Percentiles rank a stretch among this genome's conserved stretches.
Evolutionary conservation across 1,140 invertebrate genomes (phyloP).

Genomic region (Halictus rubicundus): DNA sequence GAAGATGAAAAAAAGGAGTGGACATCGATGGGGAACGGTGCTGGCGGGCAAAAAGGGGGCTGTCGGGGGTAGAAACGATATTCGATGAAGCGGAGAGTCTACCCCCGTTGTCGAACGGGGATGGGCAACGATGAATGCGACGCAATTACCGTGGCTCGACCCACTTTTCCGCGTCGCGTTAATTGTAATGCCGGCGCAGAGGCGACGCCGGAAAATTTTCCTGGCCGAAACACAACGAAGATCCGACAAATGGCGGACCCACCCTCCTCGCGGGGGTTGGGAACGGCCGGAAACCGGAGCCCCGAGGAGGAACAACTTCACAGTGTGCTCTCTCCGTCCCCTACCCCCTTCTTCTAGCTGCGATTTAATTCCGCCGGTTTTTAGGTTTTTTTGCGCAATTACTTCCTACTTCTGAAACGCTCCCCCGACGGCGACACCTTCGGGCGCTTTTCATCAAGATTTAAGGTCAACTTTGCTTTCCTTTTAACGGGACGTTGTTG

Average conservation of each 20-base stretch:
- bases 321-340: too few species aligned
- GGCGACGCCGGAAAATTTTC: background rate
- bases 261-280: too few species aligned
- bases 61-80: constrained; percentile 8
- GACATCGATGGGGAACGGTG: background rate
- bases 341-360: too few species aligned
- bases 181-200: constrained; percentile 55
- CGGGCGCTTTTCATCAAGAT: background rate
- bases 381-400: background rate
- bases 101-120: background rate
- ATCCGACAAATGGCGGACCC: background rate
- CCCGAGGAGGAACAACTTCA: too few species aligned
- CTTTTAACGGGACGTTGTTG: background rate
- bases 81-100: constrained; percentile 1
- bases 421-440: background rate
- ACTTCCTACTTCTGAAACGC: background rate
- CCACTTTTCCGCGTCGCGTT: constrained; percentile 55
- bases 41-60: background rate
- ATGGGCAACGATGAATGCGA: constrained; percentile 53
- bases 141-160: constrained; percentile 60
- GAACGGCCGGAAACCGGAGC: too few species aligned
- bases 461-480: background rate
- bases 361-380: constrained; percentile 3
- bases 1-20: background rate
- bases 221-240: background rate